Evolutionary conservation across 2,888 invertebrate genomes (phyloP), one percentile per base, ranked within the genome.

Genomic region (Protonemura montana): DNA sequence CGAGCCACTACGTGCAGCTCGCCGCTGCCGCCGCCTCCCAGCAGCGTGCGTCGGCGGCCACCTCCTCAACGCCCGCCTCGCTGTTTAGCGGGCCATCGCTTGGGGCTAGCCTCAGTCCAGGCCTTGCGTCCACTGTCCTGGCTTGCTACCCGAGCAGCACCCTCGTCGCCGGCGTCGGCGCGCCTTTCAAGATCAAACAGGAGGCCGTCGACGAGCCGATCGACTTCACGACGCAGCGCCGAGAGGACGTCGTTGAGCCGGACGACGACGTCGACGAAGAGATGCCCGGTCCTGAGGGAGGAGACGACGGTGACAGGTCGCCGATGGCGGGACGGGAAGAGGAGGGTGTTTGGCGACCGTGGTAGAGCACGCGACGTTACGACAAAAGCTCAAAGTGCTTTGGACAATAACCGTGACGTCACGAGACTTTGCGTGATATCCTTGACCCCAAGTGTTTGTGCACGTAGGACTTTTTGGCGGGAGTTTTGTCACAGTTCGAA

Each of bases 1-100:
- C 94, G 77, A 93, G 94, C 89, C 94, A 94, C 90, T 94, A 94
- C 90, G 93, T 94, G 13, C 94, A 94, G 89, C 89, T 94, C 83
- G 93, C 93, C 0, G 93, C 93, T 2, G 93, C 93, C 85, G 87
- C 88, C n/a, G 87, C 88, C 29, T 59, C 81, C 27, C 83, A 35
- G 42, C 83, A 83, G n/a, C 84, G 85, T 28, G 76, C 80, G 35
- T 29, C 41, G n/a, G 26, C 86, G 81, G 76, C 86, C 13, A 82
- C 87, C 85, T 10, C 84, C 28, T 28, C 86, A 41, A 27, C 59
- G 41, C 30, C 84, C 42, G 76, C 80, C 76, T 30, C 85, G 29
- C 59, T 59, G 59, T 59, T 59, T 21, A 59, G 59, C 42, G 2
- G 82, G 7, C 30, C 87, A 27, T 26, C 78, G 27, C 16, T 83